A percentile compares a stretch with the other conserved stretches of the same genome.
Conservation (phyloP, 2,888 invertebrate species). For the Lasioglossum marginatum region DNA sequence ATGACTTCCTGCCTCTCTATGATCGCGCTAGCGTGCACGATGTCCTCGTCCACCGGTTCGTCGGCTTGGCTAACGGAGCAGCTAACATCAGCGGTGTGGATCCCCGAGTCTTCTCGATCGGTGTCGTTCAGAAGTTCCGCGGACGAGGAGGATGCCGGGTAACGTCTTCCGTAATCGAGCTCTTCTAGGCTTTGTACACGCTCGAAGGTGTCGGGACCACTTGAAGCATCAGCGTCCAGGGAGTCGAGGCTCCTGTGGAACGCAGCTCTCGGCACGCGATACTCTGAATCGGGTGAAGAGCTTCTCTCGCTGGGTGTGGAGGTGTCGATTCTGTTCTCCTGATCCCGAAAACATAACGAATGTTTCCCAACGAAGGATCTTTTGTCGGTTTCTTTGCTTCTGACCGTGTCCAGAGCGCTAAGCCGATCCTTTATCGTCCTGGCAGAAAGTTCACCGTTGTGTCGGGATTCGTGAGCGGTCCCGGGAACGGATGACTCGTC, state of each 20-base stretch:
- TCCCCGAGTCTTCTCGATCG: conserved; percentile 92
- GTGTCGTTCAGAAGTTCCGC: conserved; percentile 88
- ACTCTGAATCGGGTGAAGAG: conserved; percentile 82
- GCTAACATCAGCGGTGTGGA: conserved; percentile 92
- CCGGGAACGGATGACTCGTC: conserved; percentile 68
- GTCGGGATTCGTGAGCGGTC: conserved; percentile 60
- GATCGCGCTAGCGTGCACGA: conserved; percentile 67
- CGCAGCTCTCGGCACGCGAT: conserved; percentile 77
- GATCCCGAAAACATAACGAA: conserved; percentile 74
- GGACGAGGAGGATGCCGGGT: conserved; percentile 86
- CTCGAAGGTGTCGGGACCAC: conserved; percentile 86
- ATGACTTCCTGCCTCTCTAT: conserved; percentile 71
- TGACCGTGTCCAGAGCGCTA: conserved; percentile 85
- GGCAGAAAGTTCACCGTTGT: conserved; percentile 72
- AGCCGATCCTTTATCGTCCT: conserved; percentile 85
- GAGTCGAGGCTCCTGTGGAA: conserved; percentile 89
- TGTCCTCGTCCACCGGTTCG: conserved; percentile 87
- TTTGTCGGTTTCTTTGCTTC: conserved; percentile 84
- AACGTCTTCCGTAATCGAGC: conserved; percentile 85
- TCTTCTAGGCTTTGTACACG: conserved; percentile 89
- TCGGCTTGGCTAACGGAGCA: conserved; percentile 91
- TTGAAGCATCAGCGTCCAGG: conserved; percentile 86
- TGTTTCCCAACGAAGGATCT: conserved; percentile 76
- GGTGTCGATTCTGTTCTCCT: conserved; percentile 73
- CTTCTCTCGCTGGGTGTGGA: conserved; percentile 82